Percentiles rank a stretch among this genome's conserved stretches.
Evolutionary conservation across 2,888 invertebrate genomes (phyloP).

Genomic region (Drosophila imparisetae): DNA sequence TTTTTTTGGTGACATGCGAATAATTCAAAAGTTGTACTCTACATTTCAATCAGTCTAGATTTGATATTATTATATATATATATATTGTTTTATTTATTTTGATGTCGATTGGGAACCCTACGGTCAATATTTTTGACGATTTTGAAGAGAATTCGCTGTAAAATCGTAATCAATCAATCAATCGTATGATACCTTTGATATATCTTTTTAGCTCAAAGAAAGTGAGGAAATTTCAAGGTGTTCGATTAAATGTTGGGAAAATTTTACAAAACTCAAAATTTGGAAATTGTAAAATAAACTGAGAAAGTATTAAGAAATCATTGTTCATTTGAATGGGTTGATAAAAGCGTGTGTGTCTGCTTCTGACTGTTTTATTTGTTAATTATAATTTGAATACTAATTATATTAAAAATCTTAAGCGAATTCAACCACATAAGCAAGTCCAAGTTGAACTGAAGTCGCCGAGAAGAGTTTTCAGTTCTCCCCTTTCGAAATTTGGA

Average conservation of each 20-base stretch:
- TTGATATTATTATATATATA: neutral
- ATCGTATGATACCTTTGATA: neutral
- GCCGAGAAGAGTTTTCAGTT: constrained; percentile 6
- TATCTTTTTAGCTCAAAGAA: neutral
- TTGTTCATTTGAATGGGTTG: neutral
- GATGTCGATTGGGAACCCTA: too few species aligned
- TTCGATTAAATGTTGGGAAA: too few species aligned
- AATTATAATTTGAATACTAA: constrained; percentile 56
- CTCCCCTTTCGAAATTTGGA: constrained; percentile 9
- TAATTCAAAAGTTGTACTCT: neutral
- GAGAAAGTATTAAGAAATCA: neutral
- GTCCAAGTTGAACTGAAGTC: constrained; percentile 1
- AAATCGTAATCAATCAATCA: neutral
- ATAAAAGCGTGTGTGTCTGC: neutral
- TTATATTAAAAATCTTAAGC: constrained; percentile 36
- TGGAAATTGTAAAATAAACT: neutral
- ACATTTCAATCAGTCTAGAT: neutral
- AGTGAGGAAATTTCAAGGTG: neutral
- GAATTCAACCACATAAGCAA: constrained; percentile 15
- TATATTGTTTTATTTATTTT: neutral
- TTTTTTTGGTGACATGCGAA: neutral
- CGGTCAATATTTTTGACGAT: neutral
- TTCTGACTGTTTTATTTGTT: constrained; percentile 38
- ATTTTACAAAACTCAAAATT: neutral
- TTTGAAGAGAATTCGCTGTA: neutral